Evolutionary conservation across 2,113 vertebrate species (phyloP).

Genomic region (Tenrec ecaudatus): DNA sequence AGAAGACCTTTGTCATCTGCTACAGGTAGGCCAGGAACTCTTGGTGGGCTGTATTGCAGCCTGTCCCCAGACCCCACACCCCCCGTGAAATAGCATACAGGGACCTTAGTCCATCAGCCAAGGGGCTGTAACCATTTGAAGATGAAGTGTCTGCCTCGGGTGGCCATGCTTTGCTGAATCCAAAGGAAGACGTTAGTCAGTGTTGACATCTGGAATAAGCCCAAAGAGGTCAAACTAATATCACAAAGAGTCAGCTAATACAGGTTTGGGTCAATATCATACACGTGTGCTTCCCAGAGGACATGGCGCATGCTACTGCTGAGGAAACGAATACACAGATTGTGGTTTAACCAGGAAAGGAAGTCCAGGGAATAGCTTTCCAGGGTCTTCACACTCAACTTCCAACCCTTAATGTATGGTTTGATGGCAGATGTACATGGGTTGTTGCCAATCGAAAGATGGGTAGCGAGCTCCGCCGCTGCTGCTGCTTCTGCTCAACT

Average conservation of each 20-base stretch:
- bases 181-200: conserved; percentile 77
- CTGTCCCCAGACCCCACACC: neutral
- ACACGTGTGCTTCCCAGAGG: conserved; percentile 45
- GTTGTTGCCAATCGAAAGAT: conserved; percentile 26
- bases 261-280: conserved; percentile 44
- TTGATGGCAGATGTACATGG: conserved; percentile 29
- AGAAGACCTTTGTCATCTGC: conserved; percentile 80
- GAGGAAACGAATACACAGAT: conserved; percentile 58
- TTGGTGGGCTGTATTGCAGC: no score
- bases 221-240: conserved; percentile 65
- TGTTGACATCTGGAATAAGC: conserved; percentile 77
- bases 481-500: neutral
- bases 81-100: conserved; percentile 73
- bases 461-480: neutral
- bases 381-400: conserved; percentile 38
- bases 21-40: neutral
- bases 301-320: conserved; percentile 34
- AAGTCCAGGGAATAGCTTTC: conserved; percentile 32
- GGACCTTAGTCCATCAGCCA: conserved; percentile 75
- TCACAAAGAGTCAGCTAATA: conserved; percentile 75
- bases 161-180: conserved; percentile 84
- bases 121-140: conserved; percentile 80
- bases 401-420: neutral
- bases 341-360: conserved; percentile 25
- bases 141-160: conserved; percentile 85